Evolutionary conservation across 2,888 invertebrate species (phyloP).

Genomic region (Amphipoea oculea): DNA sequence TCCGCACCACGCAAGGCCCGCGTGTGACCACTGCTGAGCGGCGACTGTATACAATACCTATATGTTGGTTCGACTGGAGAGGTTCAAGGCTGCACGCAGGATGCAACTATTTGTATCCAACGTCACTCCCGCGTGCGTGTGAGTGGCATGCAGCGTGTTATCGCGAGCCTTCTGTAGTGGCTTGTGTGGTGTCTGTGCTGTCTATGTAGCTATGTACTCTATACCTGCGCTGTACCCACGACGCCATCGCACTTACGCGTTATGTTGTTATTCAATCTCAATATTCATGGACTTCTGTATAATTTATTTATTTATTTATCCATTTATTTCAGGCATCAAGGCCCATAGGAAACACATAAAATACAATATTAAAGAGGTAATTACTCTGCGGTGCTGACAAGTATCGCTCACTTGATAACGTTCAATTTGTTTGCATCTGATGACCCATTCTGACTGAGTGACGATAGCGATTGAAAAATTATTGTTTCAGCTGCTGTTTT

Average conservation of each 20-base stretch:
- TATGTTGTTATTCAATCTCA: conserved; percentile 3
- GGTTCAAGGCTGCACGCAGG: background rate
- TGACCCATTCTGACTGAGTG: background rate
- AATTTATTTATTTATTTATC: too few relatives aligned
- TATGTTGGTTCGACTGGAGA: background rate
- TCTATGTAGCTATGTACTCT: background rate
- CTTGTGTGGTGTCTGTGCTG: background rate
- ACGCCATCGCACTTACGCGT: background rate
- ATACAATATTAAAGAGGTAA: background rate
- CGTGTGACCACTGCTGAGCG: background rate
- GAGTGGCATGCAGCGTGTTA: background rate
- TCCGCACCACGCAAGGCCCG: background rate
- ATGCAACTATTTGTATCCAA: background rate
- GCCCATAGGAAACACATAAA: too few relatives aligned
- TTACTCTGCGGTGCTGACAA: conserved; percentile 1
- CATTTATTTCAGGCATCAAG: too few relatives aligned
- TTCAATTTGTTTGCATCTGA: conserved; percentile 9
- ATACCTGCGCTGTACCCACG: background rate
- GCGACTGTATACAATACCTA: background rate
- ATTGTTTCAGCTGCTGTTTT: conserved; percentile 28
- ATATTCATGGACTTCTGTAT: conserved; percentile 20
- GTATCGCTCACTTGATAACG: conserved; percentile 11
- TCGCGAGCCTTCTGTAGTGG: background rate
- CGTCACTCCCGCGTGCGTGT: background rate
- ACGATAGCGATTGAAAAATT: background rate